These are phyloP conservation scores for Zingel zingel DNA, from an alignment of 2,113 vertebrate genomes.

Conservation along the genomic window DNA sequence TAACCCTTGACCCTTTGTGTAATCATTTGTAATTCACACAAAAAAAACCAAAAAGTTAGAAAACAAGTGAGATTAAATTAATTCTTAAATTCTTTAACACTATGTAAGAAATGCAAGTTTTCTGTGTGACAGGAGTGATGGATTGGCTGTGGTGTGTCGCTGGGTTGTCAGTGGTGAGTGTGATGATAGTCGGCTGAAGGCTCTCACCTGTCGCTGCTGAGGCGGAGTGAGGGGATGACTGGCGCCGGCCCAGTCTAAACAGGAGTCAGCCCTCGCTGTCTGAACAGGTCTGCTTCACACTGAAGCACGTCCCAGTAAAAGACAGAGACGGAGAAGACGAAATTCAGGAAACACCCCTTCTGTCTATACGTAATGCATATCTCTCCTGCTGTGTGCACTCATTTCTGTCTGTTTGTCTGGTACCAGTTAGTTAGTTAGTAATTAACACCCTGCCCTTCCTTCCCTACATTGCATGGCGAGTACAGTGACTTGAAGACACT, in stretches of 20 bases:
- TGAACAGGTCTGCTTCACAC: conserved; percentile 75
- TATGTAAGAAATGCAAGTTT: conserved; percentile 19
- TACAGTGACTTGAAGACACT: background rate
- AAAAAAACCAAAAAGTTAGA: background rate
- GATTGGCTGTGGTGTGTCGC: conserved; percentile 67
- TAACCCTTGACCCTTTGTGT: background rate
- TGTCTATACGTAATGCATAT: conserved; percentile 19
- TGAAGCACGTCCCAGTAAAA: conserved; percentile 29
- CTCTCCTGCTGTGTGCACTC: background rate
- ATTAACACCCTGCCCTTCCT: background rate
- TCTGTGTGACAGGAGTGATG: conserved; percentile 65
- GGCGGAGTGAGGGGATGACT: conserved; percentile 67
- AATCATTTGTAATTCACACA: conserved; percentile 3
- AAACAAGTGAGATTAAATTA: background rate
- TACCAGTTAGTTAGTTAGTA: background rate
- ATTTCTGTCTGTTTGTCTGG: conserved; percentile 10
- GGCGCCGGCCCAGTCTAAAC: conserved; percentile 84
- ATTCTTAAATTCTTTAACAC: conserved; percentile 39
- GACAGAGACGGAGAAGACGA: conserved; percentile 29
- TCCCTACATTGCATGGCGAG: background rate
- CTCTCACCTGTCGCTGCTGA: conserved; percentile 79
- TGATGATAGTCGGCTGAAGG: conserved; percentile 79
- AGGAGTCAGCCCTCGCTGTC: conserved; percentile 72
- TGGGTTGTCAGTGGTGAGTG: conserved; percentile 69
- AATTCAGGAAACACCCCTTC: conserved; percentile 14